Base-by-base conservation (phyloP, 2,888 invertebrate genomes). In the Epinotia demarniana region DNA sequence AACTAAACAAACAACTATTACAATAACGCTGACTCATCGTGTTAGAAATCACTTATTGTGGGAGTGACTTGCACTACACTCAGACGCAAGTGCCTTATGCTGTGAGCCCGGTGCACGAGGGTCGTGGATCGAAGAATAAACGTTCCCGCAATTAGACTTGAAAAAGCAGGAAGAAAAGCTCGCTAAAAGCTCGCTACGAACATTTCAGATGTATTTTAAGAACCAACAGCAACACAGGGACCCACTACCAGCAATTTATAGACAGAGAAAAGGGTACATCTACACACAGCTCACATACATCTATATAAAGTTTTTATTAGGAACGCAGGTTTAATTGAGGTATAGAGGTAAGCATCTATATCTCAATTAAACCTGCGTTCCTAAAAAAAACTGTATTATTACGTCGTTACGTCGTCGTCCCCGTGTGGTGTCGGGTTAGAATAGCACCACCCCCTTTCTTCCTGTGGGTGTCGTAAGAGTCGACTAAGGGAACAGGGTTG, bases 1-100 rank as follows among this genome's bases (percentile, higher is more conserved):
- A 93, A 87, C 92, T 93, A 94, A 94, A 93, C 93, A 94, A 94
- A 94, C 93, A 93, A 89, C 90, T 86, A 93, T 93, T 92, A 92
- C 87, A 93, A 93, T 92, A 93, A 82, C 82, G 93, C 92, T 85
- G 84, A 85, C 91, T 94, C 93, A 94, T 84, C 87, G 88, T 90
- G 92, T 92, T 92, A 84, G 92, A 93, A 94, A 93, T 94, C 93
- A 93, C 93, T 93, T 94, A 93, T 93, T 92, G 92, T 90, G 85
- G 85, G 88, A 89, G 87, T 94, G 93, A 94, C 93, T 94, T 93
- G 93, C 93, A 91, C 83, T 82, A 79, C 83, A 81, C 69, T 69
- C 69, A 69, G 46, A 60, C 69, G 83, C 84, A 80, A 89, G 92
- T 91, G 91, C 87, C 86, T 88, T 90, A 90, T 89, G 90, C 88